A percentile compares a stretch with the other conserved stretches of the same genome.
phyloP scores from a whole-genome alignment of 2,113 vertebrate species.

The Ameiurus melas region DNA sequence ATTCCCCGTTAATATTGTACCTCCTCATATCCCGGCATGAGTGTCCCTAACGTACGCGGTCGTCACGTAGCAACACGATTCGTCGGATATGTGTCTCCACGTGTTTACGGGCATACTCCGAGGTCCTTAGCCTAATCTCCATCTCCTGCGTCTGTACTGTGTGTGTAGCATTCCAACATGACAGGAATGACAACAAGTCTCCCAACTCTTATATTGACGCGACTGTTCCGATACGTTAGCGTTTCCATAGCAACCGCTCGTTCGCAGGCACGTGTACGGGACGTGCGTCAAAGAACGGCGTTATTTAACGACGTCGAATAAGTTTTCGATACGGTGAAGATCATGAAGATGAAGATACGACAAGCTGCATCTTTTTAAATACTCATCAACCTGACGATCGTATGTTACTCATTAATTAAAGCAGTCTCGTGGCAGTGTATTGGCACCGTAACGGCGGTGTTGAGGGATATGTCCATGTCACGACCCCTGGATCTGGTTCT shows the following conservation, averaged over 20 bases:
- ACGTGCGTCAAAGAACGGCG: not conserved
- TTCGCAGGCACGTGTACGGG: not conserved
- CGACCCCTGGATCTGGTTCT: not conserved
- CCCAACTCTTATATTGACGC: not conserved
- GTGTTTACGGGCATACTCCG: not conserved
- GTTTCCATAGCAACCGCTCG: not conserved
- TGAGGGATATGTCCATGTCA: not conserved
- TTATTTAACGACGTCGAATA: not conserved
- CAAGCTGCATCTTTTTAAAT: too few relatives aligned
- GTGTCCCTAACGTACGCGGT: not conserved
- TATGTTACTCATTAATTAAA: not conserved
- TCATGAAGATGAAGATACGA: too few relatives aligned
- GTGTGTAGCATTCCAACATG: not conserved
- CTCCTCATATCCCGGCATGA: conserved; percentile 39
- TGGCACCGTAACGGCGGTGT: not conserved
- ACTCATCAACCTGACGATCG: too few relatives aligned
- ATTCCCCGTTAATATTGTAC: conserved; percentile 51
- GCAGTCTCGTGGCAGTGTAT: not conserved
- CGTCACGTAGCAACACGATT: not conserved
- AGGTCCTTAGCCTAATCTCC: not conserved
- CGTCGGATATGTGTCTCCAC: not conserved
- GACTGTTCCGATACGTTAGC: not conserved
- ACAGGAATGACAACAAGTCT: not conserved
- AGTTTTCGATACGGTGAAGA: not conserved
- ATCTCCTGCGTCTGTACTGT: not conserved